phyloP scores from a whole-genome alignment of 1,140 invertebrate genomes.

The Caerostris darwini region DNA sequence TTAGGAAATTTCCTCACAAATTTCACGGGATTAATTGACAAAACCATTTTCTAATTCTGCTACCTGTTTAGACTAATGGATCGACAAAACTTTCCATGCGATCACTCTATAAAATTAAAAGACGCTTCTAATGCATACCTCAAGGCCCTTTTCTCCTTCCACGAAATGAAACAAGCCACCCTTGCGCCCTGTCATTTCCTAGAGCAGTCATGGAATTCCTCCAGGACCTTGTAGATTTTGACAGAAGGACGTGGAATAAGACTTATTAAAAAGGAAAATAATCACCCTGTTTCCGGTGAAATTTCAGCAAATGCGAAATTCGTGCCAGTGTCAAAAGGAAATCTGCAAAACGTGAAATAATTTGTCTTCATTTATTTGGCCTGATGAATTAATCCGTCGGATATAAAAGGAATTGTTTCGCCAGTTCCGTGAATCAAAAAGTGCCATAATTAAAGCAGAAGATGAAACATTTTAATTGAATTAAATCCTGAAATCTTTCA shows the following conservation, averaged over 20 bases:
- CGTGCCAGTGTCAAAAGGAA: conserved; percentile 1
- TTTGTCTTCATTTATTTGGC: conserved; percentile 21
- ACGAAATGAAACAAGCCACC: neutral
- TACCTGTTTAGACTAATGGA: neutral
- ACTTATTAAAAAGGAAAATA: neutral
- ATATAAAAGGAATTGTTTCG: neutral
- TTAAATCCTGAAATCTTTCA: too few relatives aligned
- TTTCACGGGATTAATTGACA: too few relatives aligned
- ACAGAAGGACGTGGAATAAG: neutral
- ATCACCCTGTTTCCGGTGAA: neutral
- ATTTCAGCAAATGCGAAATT: neutral
- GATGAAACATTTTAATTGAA: too few relatives aligned
- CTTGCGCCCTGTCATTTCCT: neutral
- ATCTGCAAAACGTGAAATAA: conserved; percentile 18
- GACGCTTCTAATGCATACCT: neutral
- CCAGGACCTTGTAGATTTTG: neutral
- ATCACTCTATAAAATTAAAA: conserved; percentile 31
- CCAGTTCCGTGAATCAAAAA: too few relatives aligned
- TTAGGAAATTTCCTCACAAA: too few relatives aligned
- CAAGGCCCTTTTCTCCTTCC: neutral
- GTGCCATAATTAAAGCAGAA: too few relatives aligned
- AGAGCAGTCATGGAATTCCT: neutral
- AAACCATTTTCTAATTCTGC: neutral
- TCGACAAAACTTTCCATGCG: conserved; percentile 10
- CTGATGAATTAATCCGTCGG: conserved; percentile 15